Base-by-base conservation (phyloP, 1,140 invertebrate species). In the Eupristina koningsbergeri region DNA sequence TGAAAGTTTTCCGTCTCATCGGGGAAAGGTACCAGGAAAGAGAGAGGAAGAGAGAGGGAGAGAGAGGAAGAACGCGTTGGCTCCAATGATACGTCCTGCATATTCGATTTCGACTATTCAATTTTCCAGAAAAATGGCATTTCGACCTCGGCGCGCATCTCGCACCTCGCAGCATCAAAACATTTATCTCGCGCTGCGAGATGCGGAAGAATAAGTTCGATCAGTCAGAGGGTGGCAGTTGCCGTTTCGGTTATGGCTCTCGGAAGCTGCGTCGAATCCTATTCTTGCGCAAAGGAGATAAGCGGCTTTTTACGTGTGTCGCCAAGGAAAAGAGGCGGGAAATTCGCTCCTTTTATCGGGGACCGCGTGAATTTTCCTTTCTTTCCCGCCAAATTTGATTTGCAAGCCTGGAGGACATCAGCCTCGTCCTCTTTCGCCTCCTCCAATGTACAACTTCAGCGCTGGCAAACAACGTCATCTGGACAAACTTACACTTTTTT, bases 221-320 rank as follows among this genome's bases (percentile, higher is more conserved):
- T 92, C 90, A 90, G 90, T 91, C 89, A 89, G 89, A 89, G 91
- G 84, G 63, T 71, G 90, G 90, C 91, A 91, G 91, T 93, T 93
- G 92, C 92, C 91, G 92, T 92, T 92, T 92, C 91, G 91, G 91
- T 92, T 93, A 92, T 93, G 91, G 91, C 89, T 92, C 92, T 92
- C 91, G 92, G 92, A 93, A 93, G 91, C 90, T 77, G 89, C 88
- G 88, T 88, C 89, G 91, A 91, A 92, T 93, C 90, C 90, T 90
- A 93, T 93, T 93, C 92, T 92, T 92, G 91, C 89, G 91, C 91
- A 92, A 92, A 92, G 90, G 89, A 88, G 92, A 93, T 93, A 93
- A 93, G 91, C 86, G 87, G 86, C 88, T 89, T 90, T 83, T 87
- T 89, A 88, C 89, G 88, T 89, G 88, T 89, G 86, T 41, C 0